Base-by-base conservation (phyloP, 1,140 invertebrate species). In the Drosophila quadrilineata region DNA sequence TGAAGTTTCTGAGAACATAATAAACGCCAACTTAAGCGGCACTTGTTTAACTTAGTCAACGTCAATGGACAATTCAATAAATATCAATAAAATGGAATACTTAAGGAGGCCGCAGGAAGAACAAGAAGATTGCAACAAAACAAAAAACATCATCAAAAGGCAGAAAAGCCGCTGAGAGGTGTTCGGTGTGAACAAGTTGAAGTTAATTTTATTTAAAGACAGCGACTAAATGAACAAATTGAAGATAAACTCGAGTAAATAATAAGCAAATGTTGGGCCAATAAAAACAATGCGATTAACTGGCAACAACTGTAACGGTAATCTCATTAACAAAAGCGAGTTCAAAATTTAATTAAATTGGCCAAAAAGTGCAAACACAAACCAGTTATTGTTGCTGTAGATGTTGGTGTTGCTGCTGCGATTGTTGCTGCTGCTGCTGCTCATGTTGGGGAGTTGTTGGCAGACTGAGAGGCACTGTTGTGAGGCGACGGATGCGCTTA, bases 81-180 rank as follows among this genome's bases (percentile, higher is more conserved):
- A 82, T 82, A 82, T 84, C 60, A 74, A 74, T 75, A 72, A 69
- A 75, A n/a, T n/a, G n/a, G n/a, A 74, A 45, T 73, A 69, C 70
- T 72, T 58, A 69, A 63, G 65, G 12, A 35, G 63, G 19, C 28
- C 59, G 60, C 46, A 24, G 17, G 14, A 43, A n/a, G n/a, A n/a
- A n/a, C n/a, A n/a, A n/a, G n/a, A n/a, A n/a, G n/a, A n/a, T n/a
- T n/a, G n/a, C n/a, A n/a, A n/a, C n/a, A n/a, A n/a, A n/a, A n/a
- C n/a, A n/a, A 43, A 45, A 22, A 50, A 31, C 35, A 48, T 38
- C 77, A 56, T 73, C 77, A 82, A 84, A 75, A 85, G 64, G 58
- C 19, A 10, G 43, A 10, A 28, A 50, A 58, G 63, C 63, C 54
- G 56, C 24, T 45, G 9, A 21, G 17, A 45, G 16, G 28, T 17